Base-by-base conservation (phyloP, 2,113 vertebrate genomes). In the Phycodurus eques region DNA sequence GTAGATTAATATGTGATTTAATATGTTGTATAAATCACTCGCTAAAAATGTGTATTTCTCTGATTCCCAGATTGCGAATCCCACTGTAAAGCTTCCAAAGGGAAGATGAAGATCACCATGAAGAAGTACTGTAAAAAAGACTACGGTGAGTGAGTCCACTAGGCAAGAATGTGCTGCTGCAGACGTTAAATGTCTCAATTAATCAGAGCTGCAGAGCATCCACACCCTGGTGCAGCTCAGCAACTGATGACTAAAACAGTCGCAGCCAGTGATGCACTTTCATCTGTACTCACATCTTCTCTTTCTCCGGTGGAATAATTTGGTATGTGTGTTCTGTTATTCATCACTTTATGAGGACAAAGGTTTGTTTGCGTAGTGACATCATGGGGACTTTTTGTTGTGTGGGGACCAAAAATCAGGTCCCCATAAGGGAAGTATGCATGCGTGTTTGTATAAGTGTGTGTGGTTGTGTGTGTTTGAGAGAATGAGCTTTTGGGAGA, bases 61-160 rank as follows among this genome's bases (percentile, higher is more conserved):
- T 47, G 33, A 27, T 35, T 82, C 66, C 51, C 92, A 99, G 97
- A 98, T 81, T 99, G 98, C 7, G 96, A 99, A 59, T 96, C 97
- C 51, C 96, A 99, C 92, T 99, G 98, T 92, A 99, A 98, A 88
- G 94, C 95, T 49, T 97, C 97, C 85, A 99, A 98, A 84, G 96
- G 96, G 74, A 99, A 98, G 80, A 94, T 99, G 94, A 99, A 99
- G 94, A 97, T 99, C 89, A 99, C 96, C 91, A 98, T 99, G 96
- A 99, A 98, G 90, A 99, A 98, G 78, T 99, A 99, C 91, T 99
- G 97, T 85, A 99, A 98, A 91, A 99, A 98, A 82, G 97, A 98
- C 87, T 98, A 96, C 0, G 98, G 97, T 99, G 90, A 97, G 98
- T 94, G 71, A 70, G 17, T 60, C 71, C 61, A 65, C 27, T 19